Percentiles rank a stretch among this genome's conserved stretches.
Evolutionary conservation across 2,888 invertebrate species (phyloP).

Genomic region (Ormyrus pomaceus): DNA sequence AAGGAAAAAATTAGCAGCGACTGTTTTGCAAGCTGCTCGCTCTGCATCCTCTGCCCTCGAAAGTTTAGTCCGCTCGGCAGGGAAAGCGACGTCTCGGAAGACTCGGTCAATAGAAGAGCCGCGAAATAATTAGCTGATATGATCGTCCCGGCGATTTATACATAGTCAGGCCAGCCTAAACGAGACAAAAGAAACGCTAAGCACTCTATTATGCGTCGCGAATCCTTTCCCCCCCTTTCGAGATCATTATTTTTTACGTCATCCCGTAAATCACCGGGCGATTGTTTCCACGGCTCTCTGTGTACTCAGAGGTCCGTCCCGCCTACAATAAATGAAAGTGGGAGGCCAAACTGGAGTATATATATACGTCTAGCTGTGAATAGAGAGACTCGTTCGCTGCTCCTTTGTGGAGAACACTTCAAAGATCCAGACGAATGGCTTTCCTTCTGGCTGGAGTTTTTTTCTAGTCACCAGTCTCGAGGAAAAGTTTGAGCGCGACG

Average conservation of each 20-base stretch:
- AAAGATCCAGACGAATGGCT: constrained; percentile 36
- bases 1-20: constrained; percentile 41
- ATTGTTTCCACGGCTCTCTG: constrained; percentile 17
- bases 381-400: background rate
- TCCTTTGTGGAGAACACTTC: constrained; percentile 21
- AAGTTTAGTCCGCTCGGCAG: background rate
- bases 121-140: constrained; percentile 67
- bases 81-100: too few relatives aligned
- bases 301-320: background rate
- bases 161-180: constrained; percentile 37
- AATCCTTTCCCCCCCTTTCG: constrained; percentile 58
- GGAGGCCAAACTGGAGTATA: background rate
- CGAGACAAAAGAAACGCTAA: constrained; percentile 66
- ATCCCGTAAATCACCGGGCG: constrained; percentile 58
- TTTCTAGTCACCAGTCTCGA: background rate
- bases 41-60: constrained; percentile 31
- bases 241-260: constrained; percentile 62
- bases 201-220: constrained; percentile 61
- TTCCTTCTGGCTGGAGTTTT: too few relatives aligned
- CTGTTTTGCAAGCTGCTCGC: constrained; percentile 60
- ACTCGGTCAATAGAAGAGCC: constrained; percentile 9
- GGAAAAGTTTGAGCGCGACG: constrained; percentile 7
- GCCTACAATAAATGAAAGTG: constrained; percentile 16
- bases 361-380: background rate
- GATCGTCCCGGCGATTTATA: constrained; percentile 62